A percentile compares a stretch with the other conserved stretches of the same genome.
phyloP scores from a whole-genome alignment of 2,113 vertebrate species.

The Marcusenius ussheri region DNA sequence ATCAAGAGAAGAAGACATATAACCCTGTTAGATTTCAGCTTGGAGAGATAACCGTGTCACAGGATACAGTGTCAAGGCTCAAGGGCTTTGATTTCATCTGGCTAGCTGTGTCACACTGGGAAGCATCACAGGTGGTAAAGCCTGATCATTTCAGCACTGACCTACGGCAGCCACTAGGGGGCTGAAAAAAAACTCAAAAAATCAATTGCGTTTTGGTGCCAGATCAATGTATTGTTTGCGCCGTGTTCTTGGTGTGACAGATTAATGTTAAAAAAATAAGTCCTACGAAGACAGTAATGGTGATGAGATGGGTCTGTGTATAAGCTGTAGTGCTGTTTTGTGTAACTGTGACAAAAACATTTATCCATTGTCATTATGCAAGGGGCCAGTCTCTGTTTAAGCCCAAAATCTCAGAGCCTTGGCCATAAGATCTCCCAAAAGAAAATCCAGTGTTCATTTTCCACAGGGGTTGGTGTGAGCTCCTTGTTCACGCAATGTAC shows the following conservation, averaged over 20 bases:
- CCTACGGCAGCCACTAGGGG: not conserved
- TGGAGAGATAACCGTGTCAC: not conserved
- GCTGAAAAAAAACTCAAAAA: not conserved
- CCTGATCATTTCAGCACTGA: not conserved
- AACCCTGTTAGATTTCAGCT: constrained; percentile 1
- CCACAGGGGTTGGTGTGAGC: not conserved
- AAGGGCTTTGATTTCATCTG: not conserved
- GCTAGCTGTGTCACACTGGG: not conserved
- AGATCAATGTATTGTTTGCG: not conserved
- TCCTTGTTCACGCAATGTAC: not conserved
- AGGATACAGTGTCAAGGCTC: not conserved
- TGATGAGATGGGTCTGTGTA: not conserved
- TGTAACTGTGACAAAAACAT: constrained; percentile 10
- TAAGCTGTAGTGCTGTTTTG: not conserved
- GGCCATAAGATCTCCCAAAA: not conserved
- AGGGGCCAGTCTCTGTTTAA: not conserved
- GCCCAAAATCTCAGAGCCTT: not conserved
- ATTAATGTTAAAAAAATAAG: not conserved
- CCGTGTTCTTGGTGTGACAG: not conserved
- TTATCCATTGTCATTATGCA: not conserved
- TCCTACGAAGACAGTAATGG: not conserved
- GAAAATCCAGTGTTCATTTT: not conserved
- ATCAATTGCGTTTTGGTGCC: not conserved
- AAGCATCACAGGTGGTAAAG: not conserved
- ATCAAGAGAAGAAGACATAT: not conserved